phyloP scores from a whole-genome alignment of 1,140 invertebrate species.

The Hylaeus volcanicus region DNA sequence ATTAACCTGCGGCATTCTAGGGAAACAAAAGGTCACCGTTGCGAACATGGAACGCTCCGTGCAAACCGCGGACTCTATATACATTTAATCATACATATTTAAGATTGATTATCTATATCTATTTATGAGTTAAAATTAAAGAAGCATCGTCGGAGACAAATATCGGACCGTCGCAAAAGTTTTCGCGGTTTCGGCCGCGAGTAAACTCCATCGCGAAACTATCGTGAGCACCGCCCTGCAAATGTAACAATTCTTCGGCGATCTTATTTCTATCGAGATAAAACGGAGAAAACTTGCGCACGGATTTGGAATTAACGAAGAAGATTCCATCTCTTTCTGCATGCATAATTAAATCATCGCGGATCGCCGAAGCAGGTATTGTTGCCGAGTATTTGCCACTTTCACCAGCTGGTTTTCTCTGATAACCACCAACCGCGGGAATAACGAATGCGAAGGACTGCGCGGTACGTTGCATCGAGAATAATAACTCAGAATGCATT shows the following conservation, averaged over 20 bases:
- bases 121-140: too few relatives aligned
- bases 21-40: conserved; percentile 16
- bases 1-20: conserved; percentile 12
- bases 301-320: not conserved
- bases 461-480: not conserved
- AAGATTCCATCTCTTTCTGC: conserved; percentile 5
- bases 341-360: conserved; percentile 23
- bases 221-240: too few relatives aligned
- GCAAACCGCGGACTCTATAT: not conserved
- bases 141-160: not conserved
- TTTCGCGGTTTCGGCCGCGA: too few relatives aligned
- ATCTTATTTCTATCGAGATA: too few relatives aligned
- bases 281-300: not conserved
- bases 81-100: too few relatives aligned
- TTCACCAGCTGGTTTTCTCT: conserved; percentile 49
- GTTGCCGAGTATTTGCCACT: conserved; percentile 32
- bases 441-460: conserved; percentile 10
- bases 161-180: too few relatives aligned
- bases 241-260: too few relatives aligned
- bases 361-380: conserved; percentile 26
- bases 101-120: too few relatives aligned
- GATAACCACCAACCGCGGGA: not conserved
- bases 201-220: too few relatives aligned
- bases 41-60: not conserved
- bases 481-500: conserved; percentile 7